Conservation (phyloP, 2,888 invertebrate genomes). For the Pelosia muscerda region DNA sequence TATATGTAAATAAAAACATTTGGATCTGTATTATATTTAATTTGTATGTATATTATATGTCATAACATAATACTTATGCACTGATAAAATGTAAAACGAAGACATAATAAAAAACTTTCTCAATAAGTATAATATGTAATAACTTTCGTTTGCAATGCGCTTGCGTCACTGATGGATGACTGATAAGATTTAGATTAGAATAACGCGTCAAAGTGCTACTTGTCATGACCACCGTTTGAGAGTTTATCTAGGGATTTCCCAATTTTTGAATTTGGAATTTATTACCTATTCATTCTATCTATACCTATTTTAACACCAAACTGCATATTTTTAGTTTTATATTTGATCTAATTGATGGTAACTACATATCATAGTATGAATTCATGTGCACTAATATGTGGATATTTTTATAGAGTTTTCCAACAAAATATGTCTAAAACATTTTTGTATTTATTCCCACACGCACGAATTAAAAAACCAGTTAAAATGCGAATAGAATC, state of each 20-base stretch:
- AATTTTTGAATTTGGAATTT: not conserved
- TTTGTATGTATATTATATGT: no score
- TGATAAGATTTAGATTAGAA: no score
- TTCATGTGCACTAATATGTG: not conserved
- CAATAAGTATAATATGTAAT: slow-evolving; percentile 44
- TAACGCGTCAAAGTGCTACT: not conserved
- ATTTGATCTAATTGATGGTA: no score
- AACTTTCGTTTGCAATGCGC: slow-evolving; percentile 44
- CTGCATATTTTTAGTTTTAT: no score
- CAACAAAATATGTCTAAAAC: not conserved
- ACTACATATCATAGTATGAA: no score
- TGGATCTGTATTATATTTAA: no score
- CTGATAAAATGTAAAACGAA: not conserved
- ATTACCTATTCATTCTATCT: no score
- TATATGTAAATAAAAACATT: not conserved
- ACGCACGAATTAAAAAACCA: not conserved
- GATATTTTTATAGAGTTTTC: not conserved
- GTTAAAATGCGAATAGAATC: not conserved
- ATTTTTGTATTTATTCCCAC: not conserved
- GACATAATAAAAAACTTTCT: slow-evolving; percentile 31
- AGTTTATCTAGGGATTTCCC: not conserved
- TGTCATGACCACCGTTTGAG: not conserved
- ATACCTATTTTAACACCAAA: no score
- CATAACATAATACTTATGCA: no score
- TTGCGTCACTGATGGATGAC: slow-evolving; percentile 22